phyloP scores from a whole-genome alignment of 2,797 vertebrate species.

The Danio jaintianensis region DNA sequence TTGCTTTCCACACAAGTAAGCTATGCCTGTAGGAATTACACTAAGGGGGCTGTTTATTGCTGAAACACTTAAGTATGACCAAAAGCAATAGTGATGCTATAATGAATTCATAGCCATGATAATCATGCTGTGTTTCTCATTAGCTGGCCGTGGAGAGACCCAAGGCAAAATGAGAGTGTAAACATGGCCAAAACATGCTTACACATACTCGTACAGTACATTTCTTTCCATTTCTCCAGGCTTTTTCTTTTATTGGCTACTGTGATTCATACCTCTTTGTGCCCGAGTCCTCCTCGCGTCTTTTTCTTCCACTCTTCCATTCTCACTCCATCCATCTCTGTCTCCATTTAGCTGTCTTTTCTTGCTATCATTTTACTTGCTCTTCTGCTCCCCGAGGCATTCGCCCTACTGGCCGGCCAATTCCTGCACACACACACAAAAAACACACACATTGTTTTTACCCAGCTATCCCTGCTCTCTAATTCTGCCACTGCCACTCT shows the following conservation, averaged over 20 bases:
- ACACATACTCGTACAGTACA: slow-evolving; percentile 32
- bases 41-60: slow-evolving; percentile 31
- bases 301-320: slow-evolving; percentile 28
- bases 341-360: slow-evolving; percentile 43
- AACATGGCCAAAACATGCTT: slow-evolving; percentile 36
- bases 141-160: slow-evolving; percentile 58
- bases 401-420: slow-evolving; percentile 18
- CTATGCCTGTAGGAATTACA: background rate
- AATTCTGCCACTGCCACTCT: slow-evolving; percentile 1
- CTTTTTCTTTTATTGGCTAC: slow-evolving; percentile 60
- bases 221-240: slow-evolving; percentile 64
- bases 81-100: background rate
- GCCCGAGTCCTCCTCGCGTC: slow-evolving; percentile 23
- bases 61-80: background rate
- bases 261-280: slow-evolving; percentile 53
- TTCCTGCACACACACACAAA: slow-evolving; percentile 9
- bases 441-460: slow-evolving; percentile 23
- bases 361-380: slow-evolving; percentile 15
- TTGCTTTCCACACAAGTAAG: background rate
- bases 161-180: slow-evolving; percentile 58
- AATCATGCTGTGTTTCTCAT: slow-evolving; percentile 58
- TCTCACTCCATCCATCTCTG: slow-evolving; percentile 31
- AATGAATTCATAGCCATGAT: slow-evolving; percentile 61
- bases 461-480: slow-evolving; percentile 27
- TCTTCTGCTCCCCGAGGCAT: slow-evolving; percentile 44